Evolutionary conservation across 2,797 vertebrate genomes (phyloP), one percentile per base, ranked within the genome.

Genomic region (Coilia nasus): DNA sequence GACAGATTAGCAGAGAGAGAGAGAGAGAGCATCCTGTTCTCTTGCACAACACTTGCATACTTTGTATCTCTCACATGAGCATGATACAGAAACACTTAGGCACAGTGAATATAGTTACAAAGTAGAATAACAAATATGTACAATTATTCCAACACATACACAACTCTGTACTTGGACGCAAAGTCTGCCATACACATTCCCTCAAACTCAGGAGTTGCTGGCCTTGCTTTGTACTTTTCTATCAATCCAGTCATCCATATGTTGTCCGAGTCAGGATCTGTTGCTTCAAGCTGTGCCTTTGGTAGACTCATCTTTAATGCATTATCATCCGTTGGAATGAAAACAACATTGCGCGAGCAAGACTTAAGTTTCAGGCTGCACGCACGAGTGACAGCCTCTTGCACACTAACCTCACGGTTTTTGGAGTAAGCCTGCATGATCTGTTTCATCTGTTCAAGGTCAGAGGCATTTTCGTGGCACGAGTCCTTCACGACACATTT

Each of bases 221-320:
- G 84, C n/a, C 84, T 67, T 57, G 75, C 82, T 81, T 85, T 85
- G 25, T 85, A 85, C n/a, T 85, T 85, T 23, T 85, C 84, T 21
- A 19, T 6, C 62, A 84, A 25, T 25, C 64, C 81, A 28, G 17
- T 47, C 81, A 82, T 82, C 81, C 47, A 54, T 21, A 82, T 28
- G 50, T 82, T 0, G 3, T 60, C 85, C 25, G 57, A 87, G 56
- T 87, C 83, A 11, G 84, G 21, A 81, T 15, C 23, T 81, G n/a
- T 86, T 17, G 21, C 56, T 28, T 86, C 44, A 44, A 86, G 50
- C 2, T 11, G 14, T 41, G 41, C 44, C 41, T 62, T 44, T 0
- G 83, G 83, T 25, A 87, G 46, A 83, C 81, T 85, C 87, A 88
- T 88, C 44, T 59, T 81, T 47, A 88, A 15, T 14, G 81, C 35